Evolutionary conservation across 2,797 vertebrate species (phyloP).

Genomic region (Tragelaphus oryx): DNA sequence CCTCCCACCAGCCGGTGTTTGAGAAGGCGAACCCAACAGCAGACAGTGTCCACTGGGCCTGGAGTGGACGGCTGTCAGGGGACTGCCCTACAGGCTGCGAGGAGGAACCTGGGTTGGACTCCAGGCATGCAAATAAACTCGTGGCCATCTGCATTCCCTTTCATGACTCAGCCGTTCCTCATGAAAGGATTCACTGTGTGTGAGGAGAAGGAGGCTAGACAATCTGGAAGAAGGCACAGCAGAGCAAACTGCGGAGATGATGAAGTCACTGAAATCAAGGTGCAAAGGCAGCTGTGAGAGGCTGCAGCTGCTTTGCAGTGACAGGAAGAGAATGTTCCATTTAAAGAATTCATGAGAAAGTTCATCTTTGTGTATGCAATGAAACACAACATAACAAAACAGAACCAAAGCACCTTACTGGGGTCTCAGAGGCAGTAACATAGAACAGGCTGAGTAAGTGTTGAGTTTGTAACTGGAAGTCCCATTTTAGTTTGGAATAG

Average conservation of each 20-base stretch:
- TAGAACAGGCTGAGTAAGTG: not conserved
- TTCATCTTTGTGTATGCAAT: not conserved
- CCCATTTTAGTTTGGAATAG: not conserved
- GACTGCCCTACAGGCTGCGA: not conserved
- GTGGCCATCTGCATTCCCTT: constrained; percentile 64
- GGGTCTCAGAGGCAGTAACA: not conserved
- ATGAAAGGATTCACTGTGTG: constrained; percentile 81
- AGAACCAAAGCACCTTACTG: not conserved
- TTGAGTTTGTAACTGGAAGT: not conserved
- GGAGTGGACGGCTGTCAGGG: accelerated
- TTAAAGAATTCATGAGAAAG: not conserved
- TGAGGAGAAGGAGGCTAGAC: constrained; percentile 46
- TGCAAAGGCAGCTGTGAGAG: not conserved
- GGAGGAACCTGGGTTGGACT: constrained; percentile 54
- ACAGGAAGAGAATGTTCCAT: not conserved
- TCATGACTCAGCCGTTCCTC: constrained; percentile 76
- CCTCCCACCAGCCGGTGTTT: not conserved
- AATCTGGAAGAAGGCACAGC: not conserved
- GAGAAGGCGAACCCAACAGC: not conserved
- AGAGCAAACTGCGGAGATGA: not conserved
- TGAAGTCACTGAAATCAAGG: not conserved
- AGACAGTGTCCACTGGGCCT: not conserved
- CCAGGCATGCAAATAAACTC: constrained; percentile 66
- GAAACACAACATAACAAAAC: not conserved
- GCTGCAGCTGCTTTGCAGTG: not conserved